These are phyloP conservation scores for Yasuhikotakia modesta DNA, from an alignment of 2,797 vertebrate species.

Conservation along the genomic window DNA sequence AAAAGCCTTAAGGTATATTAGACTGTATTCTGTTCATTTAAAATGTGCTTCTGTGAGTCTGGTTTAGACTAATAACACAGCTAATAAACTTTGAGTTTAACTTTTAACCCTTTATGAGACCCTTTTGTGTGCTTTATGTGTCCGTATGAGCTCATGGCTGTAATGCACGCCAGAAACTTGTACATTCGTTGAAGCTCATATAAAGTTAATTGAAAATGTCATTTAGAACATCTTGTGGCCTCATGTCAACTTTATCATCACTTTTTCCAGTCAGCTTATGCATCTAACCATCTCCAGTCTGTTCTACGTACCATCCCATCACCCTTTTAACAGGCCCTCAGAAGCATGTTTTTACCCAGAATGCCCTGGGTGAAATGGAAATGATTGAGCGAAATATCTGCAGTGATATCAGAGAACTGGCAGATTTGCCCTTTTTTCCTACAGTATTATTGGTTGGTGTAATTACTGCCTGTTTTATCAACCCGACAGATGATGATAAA, in stretches of 20 bases:
- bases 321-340: conserved; percentile 31
- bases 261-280: conserved; percentile 5
- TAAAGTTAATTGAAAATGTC: conserved; percentile 14
- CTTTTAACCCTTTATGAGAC: neutral
- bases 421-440: conserved; percentile 9
- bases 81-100: neutral
- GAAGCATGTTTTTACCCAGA: conserved; percentile 23
- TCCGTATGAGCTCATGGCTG: neutral
- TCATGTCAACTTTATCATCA: neutral
- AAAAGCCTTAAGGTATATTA: neutral
- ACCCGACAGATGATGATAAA: conserved; percentile 1
- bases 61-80: neutral
- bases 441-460: neutral
- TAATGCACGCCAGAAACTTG: conserved; percentile 12
- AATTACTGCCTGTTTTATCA: neutral
- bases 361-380: conserved; percentile 18
- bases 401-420: conserved; percentile 36
- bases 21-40: neutral
- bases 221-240: neutral
- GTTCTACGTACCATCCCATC: conserved; percentile 20
- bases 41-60: neutral
- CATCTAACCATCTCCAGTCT: neutral
- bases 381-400: conserved; percentile 35
- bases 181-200: conserved; percentile 7
- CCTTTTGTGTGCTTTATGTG: neutral